phyloP scores from a whole-genome alignment of 1,140 invertebrate genomes.

The Ceratina australensis region DNA sequence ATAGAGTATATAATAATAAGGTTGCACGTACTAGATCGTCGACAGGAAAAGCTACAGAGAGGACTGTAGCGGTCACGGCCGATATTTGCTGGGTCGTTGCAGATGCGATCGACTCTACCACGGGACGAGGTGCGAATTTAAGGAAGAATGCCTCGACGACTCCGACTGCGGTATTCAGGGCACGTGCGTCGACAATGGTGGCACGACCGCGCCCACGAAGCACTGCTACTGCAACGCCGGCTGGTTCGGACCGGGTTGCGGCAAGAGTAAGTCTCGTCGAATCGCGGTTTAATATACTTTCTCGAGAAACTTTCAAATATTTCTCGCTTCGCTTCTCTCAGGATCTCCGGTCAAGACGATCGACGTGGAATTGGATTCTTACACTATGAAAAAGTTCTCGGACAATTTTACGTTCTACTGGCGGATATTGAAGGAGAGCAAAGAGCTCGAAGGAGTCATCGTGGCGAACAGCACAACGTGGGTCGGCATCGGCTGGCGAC shows the following conservation, averaged over 20 bases:
- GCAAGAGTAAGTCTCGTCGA: slow-evolving; percentile 83
- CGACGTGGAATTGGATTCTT: slow-evolving; percentile 84
- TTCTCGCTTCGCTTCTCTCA: slow-evolving; percentile 67
- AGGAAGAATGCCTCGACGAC: slow-evolving; percentile 90
- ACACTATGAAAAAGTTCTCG: slow-evolving; percentile 86
- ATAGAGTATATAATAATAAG: too few relatives aligned
- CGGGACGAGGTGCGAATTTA: slow-evolving; percentile 90
- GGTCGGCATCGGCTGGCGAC: slow-evolving; percentile 92
- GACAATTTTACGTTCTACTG: slow-evolving; percentile 89
- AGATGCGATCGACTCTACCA: slow-evolving; percentile 91
- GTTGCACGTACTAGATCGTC: slow-evolving; percentile 63
- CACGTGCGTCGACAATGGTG: slow-evolving; percentile 88
- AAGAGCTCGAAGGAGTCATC: slow-evolving; percentile 92
- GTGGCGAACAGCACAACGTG: slow-evolving; percentile 92
- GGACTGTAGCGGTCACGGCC: slow-evolving; percentile 90
- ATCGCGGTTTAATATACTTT: not conserved
- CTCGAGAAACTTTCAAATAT: not conserved
- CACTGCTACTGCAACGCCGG: slow-evolving; percentile 94
- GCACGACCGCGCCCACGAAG: slow-evolving; percentile 88
- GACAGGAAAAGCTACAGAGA: slow-evolving; percentile 87
- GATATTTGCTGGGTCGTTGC: slow-evolving; percentile 87
- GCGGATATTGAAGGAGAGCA: slow-evolving; percentile 88
- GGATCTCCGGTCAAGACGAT: slow-evolving; percentile 84
- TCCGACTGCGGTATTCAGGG: slow-evolving; percentile 92
- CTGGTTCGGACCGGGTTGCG: slow-evolving; percentile 90